Base-by-base conservation (phyloP, 2,113 vertebrate genomes). In the Erythrolamprus reginae region DNA sequence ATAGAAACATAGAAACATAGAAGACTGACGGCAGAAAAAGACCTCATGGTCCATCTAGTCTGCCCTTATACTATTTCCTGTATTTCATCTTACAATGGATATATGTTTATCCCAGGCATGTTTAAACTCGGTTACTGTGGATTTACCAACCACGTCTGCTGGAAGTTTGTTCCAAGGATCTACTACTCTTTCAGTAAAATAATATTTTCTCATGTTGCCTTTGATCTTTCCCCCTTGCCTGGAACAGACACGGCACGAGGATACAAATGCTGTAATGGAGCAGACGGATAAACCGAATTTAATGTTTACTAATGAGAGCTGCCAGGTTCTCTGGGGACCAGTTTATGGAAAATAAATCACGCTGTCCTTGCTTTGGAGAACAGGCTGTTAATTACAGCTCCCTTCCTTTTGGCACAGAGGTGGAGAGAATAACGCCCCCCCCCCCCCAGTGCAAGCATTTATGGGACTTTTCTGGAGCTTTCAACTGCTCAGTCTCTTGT, bases 351-450 rank as follows among this genome's bases (percentile, higher is more conserved):
- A 84, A 65, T 45, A 87, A 93, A 95, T 92, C 90, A 88, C 89
- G 24, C 26, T 51, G 86, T 86, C 82, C 91, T 88, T 65, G 92
- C 91, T 91, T 90, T 91, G 93, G 91, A 93, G 95, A 94, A 94
- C 91, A 93, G 91, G 84, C 91, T 77, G 42, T 93, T 93, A 93
- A 91, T 93, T 94, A 93, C 90, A 88, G 56, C 33, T 50, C 17
- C 9, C 15, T 65, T 83, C 86, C 85, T 86, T 90, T 87, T 88
- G 89, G 91, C 48, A 90, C 42, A 58, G 42, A 84, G 77, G 91
- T 55, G 52, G 88, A 50, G 84, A 65, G 87, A 90, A 92, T 90
- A 17, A 17, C 21, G 90, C 26, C 89, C n/a, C 55, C 10, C 45
- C 26, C 89, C n/a, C 55, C 10, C 45, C 70, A 87, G 5, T 77